Evolutionary conservation across 2,797 vertebrate species (phyloP), one percentile per base, ranked within the genome.

Genomic region (Ambastaia sidthimunki): DNA sequence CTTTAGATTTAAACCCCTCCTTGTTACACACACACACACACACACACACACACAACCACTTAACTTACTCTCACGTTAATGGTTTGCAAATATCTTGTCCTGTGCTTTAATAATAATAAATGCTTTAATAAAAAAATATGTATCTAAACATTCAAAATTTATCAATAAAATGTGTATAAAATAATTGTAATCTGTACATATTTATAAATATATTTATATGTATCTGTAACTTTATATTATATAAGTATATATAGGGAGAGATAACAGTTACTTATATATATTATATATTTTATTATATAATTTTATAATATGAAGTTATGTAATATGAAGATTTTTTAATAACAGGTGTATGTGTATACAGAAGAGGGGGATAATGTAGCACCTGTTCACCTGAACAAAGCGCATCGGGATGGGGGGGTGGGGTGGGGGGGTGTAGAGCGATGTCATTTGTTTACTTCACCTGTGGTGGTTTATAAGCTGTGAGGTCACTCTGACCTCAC

Each of bases 391-490:
- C 69, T 71, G 81, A n/a, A 76, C 77, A 71, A 72, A 71, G 68
- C 41, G 59, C n/a, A 18, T 77, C 80, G 44, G 69, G 57, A n/a
- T 52, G 7, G 13, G 19, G 31, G 72, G 13, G 52, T 50, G 47
- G 47, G 31, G 54, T 28, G 41, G 54, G 65, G 34, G n/a, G n/a
- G n/a, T 28, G 28, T 31, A 71, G 47, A 59, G 7, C 54, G 47
- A 41, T 21, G 47, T 41, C 21, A 68, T 86, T 86, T 82, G 82
- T 87, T 87, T 84, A 50, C 82, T 83, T 84, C 72, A 85, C 82
- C 82, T 80, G 77, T 48, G 41, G 16, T 71, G 57, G 62, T 68
- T 79, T 73, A 11, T 60, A 57, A 59, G 70, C 71, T 55, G 19
- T 28, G 19, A 44, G 52, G 62, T 50, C 34, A 41, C 70, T 23